A percentile compares a stretch with the other conserved stretches of the same genome.
phyloP scores from a whole-genome alignment of 2,797 vertebrate species.

The Taeniopygia guttata region DNA sequence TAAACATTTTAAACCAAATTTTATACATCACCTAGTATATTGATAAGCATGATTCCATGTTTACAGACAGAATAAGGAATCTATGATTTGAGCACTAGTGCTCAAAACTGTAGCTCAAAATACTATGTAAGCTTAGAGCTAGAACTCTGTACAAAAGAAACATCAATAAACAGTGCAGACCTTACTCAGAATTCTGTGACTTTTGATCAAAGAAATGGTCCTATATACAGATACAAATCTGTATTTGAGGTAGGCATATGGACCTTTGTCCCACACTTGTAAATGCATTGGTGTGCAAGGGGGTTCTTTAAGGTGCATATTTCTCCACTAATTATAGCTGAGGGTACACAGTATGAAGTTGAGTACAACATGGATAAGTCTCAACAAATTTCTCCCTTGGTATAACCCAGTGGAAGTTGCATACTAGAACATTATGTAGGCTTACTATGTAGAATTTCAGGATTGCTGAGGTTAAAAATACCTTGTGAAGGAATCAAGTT shows the following conservation, averaged over 20 bases:
- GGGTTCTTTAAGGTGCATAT: neutral
- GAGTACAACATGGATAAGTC: neutral
- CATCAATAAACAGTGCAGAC: no score
- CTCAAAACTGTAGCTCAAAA: neutral
- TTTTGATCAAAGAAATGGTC: neutral
- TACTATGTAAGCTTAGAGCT: neutral
- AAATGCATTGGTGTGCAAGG: neutral
- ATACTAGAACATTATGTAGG: neutral
- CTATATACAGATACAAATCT: neutral
- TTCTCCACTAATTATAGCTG: neutral
- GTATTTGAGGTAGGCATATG: neutral
- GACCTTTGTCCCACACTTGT: neutral
- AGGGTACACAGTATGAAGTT: neutral
- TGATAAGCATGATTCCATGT: neutral
- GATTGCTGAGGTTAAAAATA: neutral
- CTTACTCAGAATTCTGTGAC: neutral
- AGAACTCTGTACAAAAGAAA: neutral
- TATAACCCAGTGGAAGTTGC: neutral
- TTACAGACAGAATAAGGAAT: neutral
- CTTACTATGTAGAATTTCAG: neutral
- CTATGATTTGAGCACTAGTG: neutral
- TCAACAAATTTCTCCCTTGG: neutral
- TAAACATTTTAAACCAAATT: neutral
- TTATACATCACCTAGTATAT: neutral
- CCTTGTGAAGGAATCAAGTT: neutral